Conservation (phyloP, 2,797 vertebrate genomes). For the Ateles fusciceps region DNA sequence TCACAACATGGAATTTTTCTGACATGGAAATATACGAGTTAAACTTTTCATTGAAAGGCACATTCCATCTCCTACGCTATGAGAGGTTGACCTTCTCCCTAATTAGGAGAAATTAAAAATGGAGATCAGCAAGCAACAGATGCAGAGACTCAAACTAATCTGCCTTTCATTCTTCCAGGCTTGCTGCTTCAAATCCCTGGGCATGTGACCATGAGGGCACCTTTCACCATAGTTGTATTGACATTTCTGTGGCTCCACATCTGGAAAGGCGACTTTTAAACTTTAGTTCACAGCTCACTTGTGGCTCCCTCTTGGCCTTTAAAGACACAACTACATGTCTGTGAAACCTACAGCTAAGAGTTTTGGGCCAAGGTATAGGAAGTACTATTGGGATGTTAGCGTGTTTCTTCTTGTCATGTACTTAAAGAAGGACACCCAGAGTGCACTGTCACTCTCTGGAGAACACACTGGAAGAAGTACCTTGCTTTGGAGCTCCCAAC, state of each 20-base stretch:
- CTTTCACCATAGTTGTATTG: not conserved
- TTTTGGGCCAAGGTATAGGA: rapidly evolving
- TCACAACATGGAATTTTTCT: not conserved
- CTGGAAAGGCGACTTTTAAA: constrained; percentile 39
- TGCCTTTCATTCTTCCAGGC: not conserved
- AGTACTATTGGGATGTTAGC: rapidly evolving
- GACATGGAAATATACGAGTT: not conserved
- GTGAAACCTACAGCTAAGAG: not conserved
- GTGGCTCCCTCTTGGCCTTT: constrained; percentile 25
- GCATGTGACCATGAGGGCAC: not conserved
- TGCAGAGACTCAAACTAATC: not conserved
- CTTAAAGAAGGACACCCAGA: not conserved
- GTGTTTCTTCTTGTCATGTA: not conserved
- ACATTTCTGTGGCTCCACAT: not conserved
- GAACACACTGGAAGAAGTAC: not conserved
- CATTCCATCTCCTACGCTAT: not conserved
- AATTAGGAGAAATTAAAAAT: not conserved
- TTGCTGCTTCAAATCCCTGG: rapidly evolving
- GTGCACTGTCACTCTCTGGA: not conserved
- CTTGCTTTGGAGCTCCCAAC: not conserved
- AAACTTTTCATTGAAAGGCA: not conserved
- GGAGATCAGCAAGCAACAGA: not conserved
- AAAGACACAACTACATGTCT: not conserved
- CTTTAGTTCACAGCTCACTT: constrained; percentile 15
- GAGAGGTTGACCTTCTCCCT: not conserved